Evolutionary conservation across 2,113 vertebrate species (phyloP), one percentile per base, ranked within the genome.

Genomic region (Brevimyrus niger): DNA sequence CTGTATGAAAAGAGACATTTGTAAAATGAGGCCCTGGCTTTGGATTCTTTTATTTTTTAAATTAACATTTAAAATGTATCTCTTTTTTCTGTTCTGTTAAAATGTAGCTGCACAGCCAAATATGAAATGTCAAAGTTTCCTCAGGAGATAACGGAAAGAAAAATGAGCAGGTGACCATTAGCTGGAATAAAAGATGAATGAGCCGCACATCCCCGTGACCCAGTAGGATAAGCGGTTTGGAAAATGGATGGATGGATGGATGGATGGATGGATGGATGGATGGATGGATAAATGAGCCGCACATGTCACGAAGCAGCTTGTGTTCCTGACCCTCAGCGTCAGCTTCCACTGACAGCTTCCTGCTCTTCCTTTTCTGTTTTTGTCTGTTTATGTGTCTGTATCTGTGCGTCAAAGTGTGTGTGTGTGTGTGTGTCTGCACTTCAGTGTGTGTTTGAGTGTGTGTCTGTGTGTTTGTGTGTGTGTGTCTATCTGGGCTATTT

Each of bases 11-110:
- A 87, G 91, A 92, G 90, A 86, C 86, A 44, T 87, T 88, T 90
- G 89, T 90, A 92, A 92, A 92, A 38, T 19, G 90, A 89, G 89
- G 91, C 88, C 89, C 89, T 91, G 87, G 80, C 91, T 91, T 89
- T 91, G 65, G 88, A 89, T 90, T 91, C 31, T 61, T 19, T 13
- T 23, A 65, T 23, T 51, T 35, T n/a, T n/a, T n/a, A n/a, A n/a
- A n/a, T n/a, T n/a, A n/a, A n/a, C n/a, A 3, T 53, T 87, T 87
- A 3, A 8, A 7, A 35, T 35, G n/a, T 21, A 35, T 53, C n/a
- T 50, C 46, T 19, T 31, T 31, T 87, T 87, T n/a, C 50, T 87
- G 21, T 15, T n/a, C 11, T 50, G n/a, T 38, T 19, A 11, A 13
- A 51, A 51, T 9, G 47, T 4, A 86, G 15, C 47, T 0, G 17